Conservation (phyloP, 2,888 invertebrate species). For the Acanthosepion esculentum region DNA sequence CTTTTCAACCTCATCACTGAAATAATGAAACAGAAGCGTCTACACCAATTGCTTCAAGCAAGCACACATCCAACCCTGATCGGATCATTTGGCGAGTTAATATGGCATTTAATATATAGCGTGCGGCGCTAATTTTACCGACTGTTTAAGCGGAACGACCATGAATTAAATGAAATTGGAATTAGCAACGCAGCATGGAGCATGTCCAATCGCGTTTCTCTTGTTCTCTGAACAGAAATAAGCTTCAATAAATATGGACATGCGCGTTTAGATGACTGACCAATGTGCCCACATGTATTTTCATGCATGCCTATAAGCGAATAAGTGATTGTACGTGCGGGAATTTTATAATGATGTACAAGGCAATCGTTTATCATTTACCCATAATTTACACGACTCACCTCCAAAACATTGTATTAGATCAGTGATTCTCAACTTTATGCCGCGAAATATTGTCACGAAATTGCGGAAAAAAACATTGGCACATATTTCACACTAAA, state of each 20-base stretch:
- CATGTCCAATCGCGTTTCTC: not conserved
- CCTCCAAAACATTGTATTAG: too few relatives aligned
- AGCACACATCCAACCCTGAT: not conserved
- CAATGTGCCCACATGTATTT: not conserved
- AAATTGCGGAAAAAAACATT: too few relatives aligned
- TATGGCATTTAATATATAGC: not conserved
- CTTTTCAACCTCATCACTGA: too few relatives aligned
- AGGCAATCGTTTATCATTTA: too few relatives aligned
- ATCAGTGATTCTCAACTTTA: too few relatives aligned
- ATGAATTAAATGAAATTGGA: constrained; percentile 11
- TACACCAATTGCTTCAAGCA: too few relatives aligned
- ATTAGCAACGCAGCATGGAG: not conserved
- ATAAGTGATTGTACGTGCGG: not conserved
- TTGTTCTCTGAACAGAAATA: not conserved
- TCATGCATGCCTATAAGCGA: not conserved
- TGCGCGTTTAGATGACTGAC: not conserved
- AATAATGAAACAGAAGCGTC: too few relatives aligned
- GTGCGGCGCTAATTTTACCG: not conserved
- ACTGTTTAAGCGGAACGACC: not conserved
- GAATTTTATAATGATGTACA: not conserved
- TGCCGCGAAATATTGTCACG: too few relatives aligned
- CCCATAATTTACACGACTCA: too few relatives aligned
- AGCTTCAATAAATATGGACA: not conserved
- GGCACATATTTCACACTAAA: too few relatives aligned
- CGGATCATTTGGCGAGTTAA: not conserved